A percentile compares a stretch with the other conserved stretches of the same genome.
Conservation (phyloP, 2,797 vertebrate species). For the Liasis olivaceus region DNA sequence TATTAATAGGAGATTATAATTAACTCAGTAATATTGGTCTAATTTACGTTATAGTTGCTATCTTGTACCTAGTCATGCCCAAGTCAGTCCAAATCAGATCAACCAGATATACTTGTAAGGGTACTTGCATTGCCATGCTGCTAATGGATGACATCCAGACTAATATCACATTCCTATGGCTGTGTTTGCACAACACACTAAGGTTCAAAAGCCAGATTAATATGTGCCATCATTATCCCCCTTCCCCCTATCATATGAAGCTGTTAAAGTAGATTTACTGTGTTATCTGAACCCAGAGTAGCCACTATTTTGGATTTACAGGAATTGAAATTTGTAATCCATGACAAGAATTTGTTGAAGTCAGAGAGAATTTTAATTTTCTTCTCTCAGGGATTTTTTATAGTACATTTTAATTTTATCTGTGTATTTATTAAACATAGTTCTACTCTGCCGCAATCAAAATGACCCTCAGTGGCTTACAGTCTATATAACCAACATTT, state of each 20-base stretch:
- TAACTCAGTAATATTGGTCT: neutral
- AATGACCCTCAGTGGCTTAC: neutral
- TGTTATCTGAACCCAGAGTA: neutral
- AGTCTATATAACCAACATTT: neutral
- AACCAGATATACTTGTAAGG: neutral
- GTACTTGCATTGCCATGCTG: neutral
- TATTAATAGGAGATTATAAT: neutral
- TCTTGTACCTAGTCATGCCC: neutral
- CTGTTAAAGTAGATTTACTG: neutral
- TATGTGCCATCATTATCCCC: neutral
- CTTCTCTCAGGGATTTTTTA: neutral
- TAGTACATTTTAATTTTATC: neutral
- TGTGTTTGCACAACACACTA: neutral
- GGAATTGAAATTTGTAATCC: neutral
- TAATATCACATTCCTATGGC: neutral
- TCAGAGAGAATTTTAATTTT: neutral
- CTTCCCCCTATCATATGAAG: neutral
- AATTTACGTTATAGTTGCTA: neutral
- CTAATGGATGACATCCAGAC: neutral
- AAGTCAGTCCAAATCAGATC: neutral
- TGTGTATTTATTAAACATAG: neutral
- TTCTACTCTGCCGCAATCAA: neutral
- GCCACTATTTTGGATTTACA: neutral
- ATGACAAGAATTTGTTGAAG: neutral
- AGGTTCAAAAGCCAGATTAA: neutral